Base-by-base conservation (phyloP, 2,888 invertebrate genomes). In the Nezara viridula region DNA sequence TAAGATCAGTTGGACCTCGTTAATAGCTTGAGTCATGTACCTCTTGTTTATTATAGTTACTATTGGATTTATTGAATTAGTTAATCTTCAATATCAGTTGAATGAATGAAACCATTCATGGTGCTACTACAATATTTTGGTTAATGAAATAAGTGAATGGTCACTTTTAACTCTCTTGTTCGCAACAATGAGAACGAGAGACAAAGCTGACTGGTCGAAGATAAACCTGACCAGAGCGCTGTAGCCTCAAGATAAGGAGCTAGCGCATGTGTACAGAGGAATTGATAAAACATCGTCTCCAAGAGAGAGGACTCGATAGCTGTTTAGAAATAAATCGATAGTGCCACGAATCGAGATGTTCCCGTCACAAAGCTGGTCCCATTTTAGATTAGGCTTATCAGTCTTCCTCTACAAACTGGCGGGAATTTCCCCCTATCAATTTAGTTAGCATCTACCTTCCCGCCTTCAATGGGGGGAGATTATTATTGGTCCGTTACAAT, bases 361-460 rank as follows among this genome's bases (percentile, higher is more conserved):
- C 14, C 32, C 37, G 66, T 73, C 66, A 73, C 81, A 81, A 81
- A 81, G 81, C 81, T 12, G 81, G 44, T n/a, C 21, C 81, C 81
- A n/a, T 81, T 81, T 81, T 47, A 81, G 81, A 81, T 81, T 47
- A 81, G 81, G 44, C 81, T 81, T 81, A 81, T 81, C 81, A 47
- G 81, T 47, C 19, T 81, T 40, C 81, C 81, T 47, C 81, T 9
- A 14, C 81, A 24, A 40, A 81, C 44, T 24, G 44, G n/a, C 12
- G 81, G 44, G 81, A 40, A n/a, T 81, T 81, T 47, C 81, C 81
- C 81, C 44, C n/a, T 81, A 47, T 47, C 81, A 73, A 73, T 73
- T 73, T 73, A 73, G 66, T 73, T 37, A 37, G 66, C 66, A 73
- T 73, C 66, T 73, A 73, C 66, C 66, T 73, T 66, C 66, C 66